Evolutionary conservation across 2,113 vertebrate genomes (phyloP).

Genomic region (Danionella cerebrum): DNA sequence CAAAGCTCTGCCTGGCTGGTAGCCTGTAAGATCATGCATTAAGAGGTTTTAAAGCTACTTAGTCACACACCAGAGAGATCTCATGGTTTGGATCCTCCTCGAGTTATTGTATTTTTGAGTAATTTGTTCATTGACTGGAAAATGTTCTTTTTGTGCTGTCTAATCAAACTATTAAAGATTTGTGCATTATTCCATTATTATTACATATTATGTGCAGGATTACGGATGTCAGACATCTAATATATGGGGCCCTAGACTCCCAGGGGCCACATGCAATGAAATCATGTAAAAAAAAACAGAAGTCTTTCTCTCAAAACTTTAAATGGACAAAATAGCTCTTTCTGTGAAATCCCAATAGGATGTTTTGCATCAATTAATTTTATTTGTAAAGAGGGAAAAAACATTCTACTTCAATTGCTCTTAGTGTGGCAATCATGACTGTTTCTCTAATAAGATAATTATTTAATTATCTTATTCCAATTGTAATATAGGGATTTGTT

Average conservation of each 20-base stretch:
- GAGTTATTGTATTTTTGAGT: neutral
- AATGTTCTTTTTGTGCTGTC: neutral
- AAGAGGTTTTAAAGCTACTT: neutral
- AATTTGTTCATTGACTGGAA: neutral
- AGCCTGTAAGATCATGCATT: slow-evolving; percentile 4
- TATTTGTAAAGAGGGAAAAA: too few relatives aligned
- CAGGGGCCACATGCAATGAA: neutral
- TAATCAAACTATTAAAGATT: neutral
- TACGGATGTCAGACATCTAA: neutral
- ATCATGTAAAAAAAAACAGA: neutral
- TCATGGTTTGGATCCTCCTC: neutral
- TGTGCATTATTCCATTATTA: neutral
- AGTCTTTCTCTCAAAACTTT: neutral
- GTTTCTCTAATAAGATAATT: too few relatives aligned
- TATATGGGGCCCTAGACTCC: neutral
- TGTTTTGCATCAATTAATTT: too few relatives aligned
- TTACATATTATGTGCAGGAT: neutral
- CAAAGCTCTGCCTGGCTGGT: neutral
- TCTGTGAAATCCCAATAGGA: too few relatives aligned
- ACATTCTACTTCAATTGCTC: too few relatives aligned
- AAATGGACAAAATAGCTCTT: neutral
- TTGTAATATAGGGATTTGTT: too few relatives aligned
- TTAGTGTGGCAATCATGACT: too few relatives aligned
- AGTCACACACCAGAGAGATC: slow-evolving; percentile 2
- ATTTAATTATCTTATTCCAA: too few relatives aligned